phyloP scores from a whole-genome alignment of 2,113 vertebrate species.

The Rana temporaria region DNA sequence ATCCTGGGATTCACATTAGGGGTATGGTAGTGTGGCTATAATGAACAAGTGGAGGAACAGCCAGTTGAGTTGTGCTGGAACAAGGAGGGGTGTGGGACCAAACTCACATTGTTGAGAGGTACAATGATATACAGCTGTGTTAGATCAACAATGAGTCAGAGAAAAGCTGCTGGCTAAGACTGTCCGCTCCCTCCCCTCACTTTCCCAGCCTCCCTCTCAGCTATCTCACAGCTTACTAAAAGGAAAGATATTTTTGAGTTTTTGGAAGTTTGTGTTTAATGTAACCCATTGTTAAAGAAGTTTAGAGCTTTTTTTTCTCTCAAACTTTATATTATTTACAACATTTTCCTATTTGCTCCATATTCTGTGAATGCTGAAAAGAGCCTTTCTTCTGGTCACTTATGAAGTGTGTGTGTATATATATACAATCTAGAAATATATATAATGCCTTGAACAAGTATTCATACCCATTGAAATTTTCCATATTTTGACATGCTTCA shows the following conservation, averaged over 20 bases:
- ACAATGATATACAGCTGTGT: slow-evolving; percentile 24
- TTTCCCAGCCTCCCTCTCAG: background rate
- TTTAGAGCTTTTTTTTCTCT: no score
- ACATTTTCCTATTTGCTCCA: no score
- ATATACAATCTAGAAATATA: no score
- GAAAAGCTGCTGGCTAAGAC: background rate
- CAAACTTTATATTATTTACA: no score
- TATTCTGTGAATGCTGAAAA: no score
- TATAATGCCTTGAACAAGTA: no score
- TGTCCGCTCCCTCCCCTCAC: background rate
- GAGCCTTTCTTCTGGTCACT: no score
- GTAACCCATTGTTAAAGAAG: slow-evolving; percentile 12
- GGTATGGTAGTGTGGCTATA: background rate
- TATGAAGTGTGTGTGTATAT: no score
- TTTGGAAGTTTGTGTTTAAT: slow-evolving; percentile 3
- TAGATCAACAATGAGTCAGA: slow-evolving; percentile 9
- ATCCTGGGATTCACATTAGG: background rate
- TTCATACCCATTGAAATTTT: no score
- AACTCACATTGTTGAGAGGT: background rate
- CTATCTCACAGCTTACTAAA: slow-evolving; percentile 14
- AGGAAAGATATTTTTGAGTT: slow-evolving; percentile 11
- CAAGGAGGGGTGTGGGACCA: slow-evolving; percentile 6
- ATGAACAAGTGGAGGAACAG: background rate
- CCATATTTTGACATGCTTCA: no score
- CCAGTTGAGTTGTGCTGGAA: background rate